Base-by-base conservation (phyloP, 2,113 vertebrate species). In the Nannobrachium achirus region DNA sequence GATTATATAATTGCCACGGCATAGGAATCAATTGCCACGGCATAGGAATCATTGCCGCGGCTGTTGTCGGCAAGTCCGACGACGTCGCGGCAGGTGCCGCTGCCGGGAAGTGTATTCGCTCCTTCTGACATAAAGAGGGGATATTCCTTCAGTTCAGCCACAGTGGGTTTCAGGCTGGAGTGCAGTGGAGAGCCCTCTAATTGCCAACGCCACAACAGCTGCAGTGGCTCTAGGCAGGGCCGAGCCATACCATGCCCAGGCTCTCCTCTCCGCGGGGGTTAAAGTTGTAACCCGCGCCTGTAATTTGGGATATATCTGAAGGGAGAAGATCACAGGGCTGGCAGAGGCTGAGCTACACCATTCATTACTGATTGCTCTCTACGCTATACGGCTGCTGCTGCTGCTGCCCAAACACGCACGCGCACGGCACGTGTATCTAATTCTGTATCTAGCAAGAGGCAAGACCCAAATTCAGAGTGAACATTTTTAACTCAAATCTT, bases 121-220 rank as follows among this genome's bases (percentile, higher is more conserved):
- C n/a, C n/a, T n/a, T n/a, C n/a, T n/a, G n/a, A n/a, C 25, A 33
- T 33, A 5, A 33, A 33, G 18, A 19, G 14, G 38, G 38, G 38
- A 15, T 13, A 40, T 13, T 14, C 40, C 11, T 15, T 56, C 16
- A 6, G 33, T 73, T 69, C 46, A 63, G 49, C 71, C 64, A 45
- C 44, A 39, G 60, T 59, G 19, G 58, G 53, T 59, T 60, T 74
- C 45, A 51, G 10, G 56, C 53, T 59, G 71, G 38, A 60, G 66
- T n/a, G 10, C 57, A 48, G 20, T 0, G 40, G 13, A 39, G 10
- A 45, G 61, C 71, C 65, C 80, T 89, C 52, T 88, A 83, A 90
- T 89, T 46, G 44, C 79, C 71, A 60, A 33, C 18, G 57, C 87
- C 78, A 3, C 83, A 87, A 59, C 86, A 86, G 82, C 82, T 88